These are phyloP conservation scores for Mallotus villosus DNA, from an alignment of 2,797 vertebrate genomes.

Conservation along the genomic window DNA sequence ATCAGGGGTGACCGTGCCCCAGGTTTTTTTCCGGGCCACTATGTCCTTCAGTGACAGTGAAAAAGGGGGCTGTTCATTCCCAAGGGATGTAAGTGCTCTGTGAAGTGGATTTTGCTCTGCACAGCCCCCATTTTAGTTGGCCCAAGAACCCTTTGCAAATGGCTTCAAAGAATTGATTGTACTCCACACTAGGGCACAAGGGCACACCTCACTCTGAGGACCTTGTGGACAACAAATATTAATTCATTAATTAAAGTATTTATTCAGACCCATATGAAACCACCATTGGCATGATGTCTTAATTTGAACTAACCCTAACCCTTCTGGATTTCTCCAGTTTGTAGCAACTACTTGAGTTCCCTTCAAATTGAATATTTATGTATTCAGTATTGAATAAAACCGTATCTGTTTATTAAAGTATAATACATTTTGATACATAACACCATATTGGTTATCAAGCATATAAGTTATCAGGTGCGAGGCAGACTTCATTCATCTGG, in stretches of 20 bases:
- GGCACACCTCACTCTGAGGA: not conserved
- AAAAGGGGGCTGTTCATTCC: conserved; percentile 43
- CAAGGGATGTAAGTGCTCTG: conserved; percentile 26
- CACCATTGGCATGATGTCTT: too few relatives aligned
- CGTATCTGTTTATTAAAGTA: too few relatives aligned
- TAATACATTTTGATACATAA: too few relatives aligned
- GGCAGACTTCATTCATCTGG: conserved; percentile 19
- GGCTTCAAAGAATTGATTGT: conserved; percentile 27
- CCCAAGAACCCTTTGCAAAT: conserved; percentile 17
- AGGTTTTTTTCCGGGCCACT: conserved; percentile 13
- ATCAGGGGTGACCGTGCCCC: conserved; percentile 48
- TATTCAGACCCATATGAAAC: too few relatives aligned
- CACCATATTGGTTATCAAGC: too few relatives aligned
- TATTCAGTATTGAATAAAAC: too few relatives aligned
- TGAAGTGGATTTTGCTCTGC: conserved; percentile 25
- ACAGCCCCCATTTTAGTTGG: conserved; percentile 10
- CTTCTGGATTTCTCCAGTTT: too few relatives aligned
- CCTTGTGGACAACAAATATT: not conserved
- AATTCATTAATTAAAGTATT: not conserved
- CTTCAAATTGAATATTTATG: too few relatives aligned
- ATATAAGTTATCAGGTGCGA: too few relatives aligned
- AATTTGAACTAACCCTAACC: not conserved
- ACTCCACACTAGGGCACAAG: not conserved
- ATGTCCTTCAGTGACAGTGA: conserved; percentile 26
- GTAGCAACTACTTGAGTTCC: too few relatives aligned